Evolutionary conservation across 2,797 vertebrate genomes (phyloP).

Genomic region (Selene dorsalis): DNA sequence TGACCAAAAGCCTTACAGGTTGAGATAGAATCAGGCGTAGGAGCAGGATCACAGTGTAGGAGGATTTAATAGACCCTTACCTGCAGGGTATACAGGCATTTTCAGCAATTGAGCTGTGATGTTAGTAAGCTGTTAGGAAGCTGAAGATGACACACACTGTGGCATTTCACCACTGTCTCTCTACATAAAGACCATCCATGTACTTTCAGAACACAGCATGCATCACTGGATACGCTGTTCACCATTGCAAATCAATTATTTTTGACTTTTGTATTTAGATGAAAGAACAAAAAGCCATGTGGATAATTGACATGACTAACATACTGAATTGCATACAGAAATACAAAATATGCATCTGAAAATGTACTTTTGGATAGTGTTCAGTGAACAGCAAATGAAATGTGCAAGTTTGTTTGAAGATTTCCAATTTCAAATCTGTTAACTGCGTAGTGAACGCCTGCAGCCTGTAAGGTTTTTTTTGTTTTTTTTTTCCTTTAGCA

Average conservation of each 20-base stretch:
- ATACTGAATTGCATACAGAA: constrained; percentile 18
- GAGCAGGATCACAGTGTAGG: constrained; percentile 78
- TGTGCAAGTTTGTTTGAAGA: constrained; percentile 42
- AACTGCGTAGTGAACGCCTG: constrained; percentile 59
- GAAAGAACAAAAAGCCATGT: constrained; percentile 43
- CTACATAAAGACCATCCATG: constrained; percentile 61
- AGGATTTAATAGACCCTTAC: constrained; percentile 82
- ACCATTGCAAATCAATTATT: constrained; percentile 54
- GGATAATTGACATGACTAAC: constrained; percentile 53
- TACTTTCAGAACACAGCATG: constrained; percentile 56
- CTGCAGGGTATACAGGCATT: constrained; percentile 81
- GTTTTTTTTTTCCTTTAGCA: constrained; percentile 43
- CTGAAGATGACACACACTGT: constrained; percentile 75
- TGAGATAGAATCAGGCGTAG: constrained; percentile 77
- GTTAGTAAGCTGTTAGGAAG: constrained; percentile 78
- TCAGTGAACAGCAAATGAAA: constrained; percentile 53
- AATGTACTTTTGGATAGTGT: constrained; percentile 38
- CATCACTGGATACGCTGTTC: constrained; percentile 51
- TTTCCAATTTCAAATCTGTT: constrained; percentile 40
- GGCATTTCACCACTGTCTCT: constrained; percentile 79
- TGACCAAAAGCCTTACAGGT: constrained; percentile 77
- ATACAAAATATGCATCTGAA: constrained; percentile 19
- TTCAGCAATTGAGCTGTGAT: constrained; percentile 82
- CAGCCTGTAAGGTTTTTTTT: constrained; percentile 59
- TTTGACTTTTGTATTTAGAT: constrained; percentile 63